These are phyloP conservation scores for Drosophila antonietae DNA, from an alignment of 2,888 invertebrate species.

Conservation along the genomic window DNA sequence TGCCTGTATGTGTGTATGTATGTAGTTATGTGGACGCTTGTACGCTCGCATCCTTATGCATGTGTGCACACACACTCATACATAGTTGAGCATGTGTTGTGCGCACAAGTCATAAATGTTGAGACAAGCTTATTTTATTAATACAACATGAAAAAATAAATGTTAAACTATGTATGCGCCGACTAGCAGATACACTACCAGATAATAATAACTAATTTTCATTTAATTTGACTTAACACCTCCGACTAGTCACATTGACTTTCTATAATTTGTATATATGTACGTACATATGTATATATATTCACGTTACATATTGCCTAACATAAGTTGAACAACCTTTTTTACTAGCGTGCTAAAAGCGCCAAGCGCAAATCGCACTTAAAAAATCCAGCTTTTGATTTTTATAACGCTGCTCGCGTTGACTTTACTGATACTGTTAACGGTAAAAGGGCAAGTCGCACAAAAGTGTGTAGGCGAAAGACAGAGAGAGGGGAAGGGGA, in stretches of 20 bases:
- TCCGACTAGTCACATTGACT: neutral
- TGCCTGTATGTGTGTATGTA: neutral
- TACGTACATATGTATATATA: neutral
- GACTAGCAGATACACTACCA: conserved; percentile 19
- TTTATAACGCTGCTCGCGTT: conserved; percentile 33
- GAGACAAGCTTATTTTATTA: conserved; percentile 40
- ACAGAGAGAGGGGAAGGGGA: neutral
- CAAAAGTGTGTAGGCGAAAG: conserved; percentile 20
- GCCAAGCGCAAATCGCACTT: conserved; percentile 49
- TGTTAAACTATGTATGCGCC: neutral
- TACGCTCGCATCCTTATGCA: conserved; percentile 14
- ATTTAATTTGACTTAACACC: neutral
- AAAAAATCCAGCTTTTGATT: conserved; percentile 58
- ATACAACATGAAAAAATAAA: conserved; percentile 29
- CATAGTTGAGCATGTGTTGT: conserved; percentile 27
- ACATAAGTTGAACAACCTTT: conserved; percentile 22
- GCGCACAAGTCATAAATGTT: conserved; percentile 39
- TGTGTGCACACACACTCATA: conserved; percentile 1
- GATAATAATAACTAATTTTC: neutral
- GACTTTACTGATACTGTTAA: conserved; percentile 64
- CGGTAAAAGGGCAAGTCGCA: conserved; percentile 64
- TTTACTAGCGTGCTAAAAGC: conserved; percentile 17
- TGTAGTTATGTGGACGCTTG: neutral
- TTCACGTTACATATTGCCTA: neutral
- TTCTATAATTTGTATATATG: neutral